Percentiles rank a stretch among this genome's conserved stretches.
phyloP scores from a whole-genome alignment of 1,140 invertebrate species.

The Calosoma granatense region DNA sequence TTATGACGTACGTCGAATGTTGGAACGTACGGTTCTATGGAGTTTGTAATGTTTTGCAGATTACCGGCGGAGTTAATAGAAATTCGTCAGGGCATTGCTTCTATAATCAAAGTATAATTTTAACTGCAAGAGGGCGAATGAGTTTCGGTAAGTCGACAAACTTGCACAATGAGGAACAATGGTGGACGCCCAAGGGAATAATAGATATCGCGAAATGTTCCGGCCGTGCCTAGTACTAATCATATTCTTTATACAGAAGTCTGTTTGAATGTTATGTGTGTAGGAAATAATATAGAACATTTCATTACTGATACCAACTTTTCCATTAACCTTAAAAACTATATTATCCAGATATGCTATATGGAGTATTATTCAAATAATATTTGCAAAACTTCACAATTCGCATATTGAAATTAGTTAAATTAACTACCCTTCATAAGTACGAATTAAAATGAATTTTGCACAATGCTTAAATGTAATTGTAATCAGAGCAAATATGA shows the following conservation, averaged over 20 bases:
- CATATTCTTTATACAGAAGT: not conserved
- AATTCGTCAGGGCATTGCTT: constrained; percentile 6
- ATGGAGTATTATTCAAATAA: too few species aligned
- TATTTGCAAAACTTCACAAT: too few species aligned
- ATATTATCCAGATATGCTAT: too few species aligned
- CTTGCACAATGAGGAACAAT: constrained; percentile 6
- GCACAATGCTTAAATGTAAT: too few species aligned
- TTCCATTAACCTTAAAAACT: too few species aligned
- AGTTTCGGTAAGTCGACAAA: not conserved
- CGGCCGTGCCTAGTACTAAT: not conserved
- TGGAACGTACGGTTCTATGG: not conserved
- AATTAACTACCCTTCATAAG: too few species aligned
- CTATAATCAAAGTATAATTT: constrained; percentile 9
- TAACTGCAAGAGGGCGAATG: not conserved
- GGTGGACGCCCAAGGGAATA: not conserved
- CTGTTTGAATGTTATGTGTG: too few species aligned
- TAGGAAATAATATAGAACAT: too few species aligned
- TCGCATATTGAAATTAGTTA: too few species aligned
- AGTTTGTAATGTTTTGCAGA: constrained; percentile 9
- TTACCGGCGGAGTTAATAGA: constrained; percentile 3
- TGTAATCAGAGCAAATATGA: too few species aligned
- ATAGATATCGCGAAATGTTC: not conserved
- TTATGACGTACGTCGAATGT: not conserved
- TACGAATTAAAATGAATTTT: too few species aligned
- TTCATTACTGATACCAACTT: too few species aligned